Evolutionary conservation across 2,888 invertebrate species (phyloP).

Genomic region (Coremacera marginata): DNA sequence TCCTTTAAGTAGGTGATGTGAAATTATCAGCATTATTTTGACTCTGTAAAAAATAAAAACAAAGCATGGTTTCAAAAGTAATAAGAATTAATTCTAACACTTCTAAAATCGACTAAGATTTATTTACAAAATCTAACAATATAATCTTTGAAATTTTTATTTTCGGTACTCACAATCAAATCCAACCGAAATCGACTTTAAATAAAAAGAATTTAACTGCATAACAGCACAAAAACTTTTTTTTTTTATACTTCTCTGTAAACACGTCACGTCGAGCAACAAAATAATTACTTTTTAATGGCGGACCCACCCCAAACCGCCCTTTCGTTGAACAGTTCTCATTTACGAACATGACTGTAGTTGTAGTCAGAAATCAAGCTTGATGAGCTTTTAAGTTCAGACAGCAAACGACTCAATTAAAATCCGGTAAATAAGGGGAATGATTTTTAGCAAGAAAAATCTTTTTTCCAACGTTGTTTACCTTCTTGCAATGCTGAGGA

Average conservation of each 20-base stretch:
- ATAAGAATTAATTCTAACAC: too few relatives aligned
- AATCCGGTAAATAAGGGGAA: neutral
- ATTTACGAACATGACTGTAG: neutral
- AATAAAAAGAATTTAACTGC: too few relatives aligned
- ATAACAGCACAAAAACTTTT: too few relatives aligned
- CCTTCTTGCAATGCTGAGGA: neutral
- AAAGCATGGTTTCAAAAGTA: too few relatives aligned
- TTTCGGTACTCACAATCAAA: too few relatives aligned
- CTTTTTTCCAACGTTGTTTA: neutral
- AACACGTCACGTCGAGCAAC: slow-evolving; percentile 10
- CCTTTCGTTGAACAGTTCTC: neutral
- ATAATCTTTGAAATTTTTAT: too few relatives aligned
- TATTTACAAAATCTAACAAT: too few relatives aligned
- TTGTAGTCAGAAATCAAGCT: slow-evolving; percentile 1
- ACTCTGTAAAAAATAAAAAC: too few relatives aligned
- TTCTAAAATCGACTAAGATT: too few relatives aligned
- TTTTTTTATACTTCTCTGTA: neutral
- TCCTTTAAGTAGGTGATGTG: too few relatives aligned
- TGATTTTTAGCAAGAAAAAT: neutral
- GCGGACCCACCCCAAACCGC: neutral
- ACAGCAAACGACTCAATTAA: slow-evolving; percentile 13
- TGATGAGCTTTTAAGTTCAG: slow-evolving; percentile 14
- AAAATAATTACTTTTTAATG: slow-evolving; percentile 3
- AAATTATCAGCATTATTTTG: too few relatives aligned
- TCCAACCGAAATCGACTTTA: too few relatives aligned